Percentiles rank a stretch among this genome's conserved stretches.
Evolutionary conservation across 2,888 invertebrate genomes (phyloP).

Genomic region (Caenorhabditis virilis): DNA sequence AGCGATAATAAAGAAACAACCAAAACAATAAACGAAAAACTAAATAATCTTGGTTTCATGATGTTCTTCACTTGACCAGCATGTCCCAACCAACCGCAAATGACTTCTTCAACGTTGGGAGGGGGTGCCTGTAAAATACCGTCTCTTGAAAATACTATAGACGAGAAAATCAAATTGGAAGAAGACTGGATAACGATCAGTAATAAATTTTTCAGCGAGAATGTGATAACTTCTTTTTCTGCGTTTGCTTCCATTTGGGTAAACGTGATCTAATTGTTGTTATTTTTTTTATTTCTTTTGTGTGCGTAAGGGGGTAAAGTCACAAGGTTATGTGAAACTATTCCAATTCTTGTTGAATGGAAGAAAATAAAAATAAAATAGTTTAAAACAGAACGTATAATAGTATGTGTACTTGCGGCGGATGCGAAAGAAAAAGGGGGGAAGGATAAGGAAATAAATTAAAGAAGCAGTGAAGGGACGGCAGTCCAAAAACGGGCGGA

Average conservation of each 20-base stretch:
- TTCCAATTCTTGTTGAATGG: too few species aligned
- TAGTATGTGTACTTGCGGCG: too few species aligned
- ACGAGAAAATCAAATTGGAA: neutral
- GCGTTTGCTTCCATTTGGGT: too few species aligned
- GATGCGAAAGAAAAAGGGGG: neutral
- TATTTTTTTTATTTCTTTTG: too few species aligned
- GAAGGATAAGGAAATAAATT: constrained; percentile 28
- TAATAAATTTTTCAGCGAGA: neutral
- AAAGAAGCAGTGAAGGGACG: constrained; percentile 32
- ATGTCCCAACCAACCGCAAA: neutral
- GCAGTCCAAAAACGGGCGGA: constrained; percentile 14
- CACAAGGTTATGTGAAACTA: neutral
- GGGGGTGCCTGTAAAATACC: too few species aligned
- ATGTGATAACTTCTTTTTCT: neutral
- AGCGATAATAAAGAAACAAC: neutral
- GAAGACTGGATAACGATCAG: neutral
- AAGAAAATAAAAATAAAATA: neutral
- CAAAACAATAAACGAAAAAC: neutral
- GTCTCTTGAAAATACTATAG: neutral
- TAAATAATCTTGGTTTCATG: neutral
- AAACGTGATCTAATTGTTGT: too few species aligned
- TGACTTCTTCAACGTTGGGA: too few species aligned
- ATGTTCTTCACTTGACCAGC: neutral
- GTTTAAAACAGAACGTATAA: too few species aligned
- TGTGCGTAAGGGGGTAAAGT: too few species aligned